Evolutionary conservation across 1,140 invertebrate species (phyloP).

Genomic region (Lordiphosa stackelbergi): DNA sequence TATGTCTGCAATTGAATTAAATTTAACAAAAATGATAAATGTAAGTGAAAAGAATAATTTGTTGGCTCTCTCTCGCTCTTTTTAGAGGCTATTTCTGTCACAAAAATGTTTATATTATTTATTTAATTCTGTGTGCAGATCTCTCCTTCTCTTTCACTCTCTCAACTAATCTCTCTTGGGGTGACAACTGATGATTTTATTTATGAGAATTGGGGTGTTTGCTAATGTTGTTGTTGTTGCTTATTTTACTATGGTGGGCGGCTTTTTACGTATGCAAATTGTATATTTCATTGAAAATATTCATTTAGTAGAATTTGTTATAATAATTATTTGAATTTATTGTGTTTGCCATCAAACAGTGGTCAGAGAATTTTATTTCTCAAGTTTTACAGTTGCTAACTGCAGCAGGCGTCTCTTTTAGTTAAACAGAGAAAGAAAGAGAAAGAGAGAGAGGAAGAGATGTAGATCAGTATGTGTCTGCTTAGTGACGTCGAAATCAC

Average conservation of each 20-base stretch:
- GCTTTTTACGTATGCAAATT: background rate
- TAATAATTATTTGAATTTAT: no score
- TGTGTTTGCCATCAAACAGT: no score
- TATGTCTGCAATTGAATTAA: constrained; percentile 70
- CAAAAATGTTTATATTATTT: constrained; percentile 51
- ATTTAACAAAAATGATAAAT: constrained; percentile 50
- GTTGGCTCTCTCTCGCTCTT: constrained; percentile 19
- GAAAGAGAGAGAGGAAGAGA: background rate
- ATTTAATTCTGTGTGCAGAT: constrained; percentile 51
- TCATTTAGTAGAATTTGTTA: background rate
- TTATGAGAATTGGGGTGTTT: constrained; percentile 41
- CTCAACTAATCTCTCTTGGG: constrained; percentile 35
- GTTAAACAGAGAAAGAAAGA: constrained; percentile 2
- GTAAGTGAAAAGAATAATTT: constrained; percentile 42
- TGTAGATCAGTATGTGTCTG: background rate
- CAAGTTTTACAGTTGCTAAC: no score
- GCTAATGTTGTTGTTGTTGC: background rate
- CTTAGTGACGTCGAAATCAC: constrained; percentile 8
- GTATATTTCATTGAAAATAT: no score
- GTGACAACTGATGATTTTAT: constrained; percentile 70
- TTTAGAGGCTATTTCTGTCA: constrained; percentile 48
- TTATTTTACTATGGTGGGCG: background rate
- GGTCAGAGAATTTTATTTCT: no score
- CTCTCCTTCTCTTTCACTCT: constrained; percentile 3
- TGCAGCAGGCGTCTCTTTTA: background rate